Evolutionary conservation across 2,888 invertebrate genomes (phyloP), one percentile per base, ranked within the genome.

Genomic region (Herminia tarsipennalis): DNA sequence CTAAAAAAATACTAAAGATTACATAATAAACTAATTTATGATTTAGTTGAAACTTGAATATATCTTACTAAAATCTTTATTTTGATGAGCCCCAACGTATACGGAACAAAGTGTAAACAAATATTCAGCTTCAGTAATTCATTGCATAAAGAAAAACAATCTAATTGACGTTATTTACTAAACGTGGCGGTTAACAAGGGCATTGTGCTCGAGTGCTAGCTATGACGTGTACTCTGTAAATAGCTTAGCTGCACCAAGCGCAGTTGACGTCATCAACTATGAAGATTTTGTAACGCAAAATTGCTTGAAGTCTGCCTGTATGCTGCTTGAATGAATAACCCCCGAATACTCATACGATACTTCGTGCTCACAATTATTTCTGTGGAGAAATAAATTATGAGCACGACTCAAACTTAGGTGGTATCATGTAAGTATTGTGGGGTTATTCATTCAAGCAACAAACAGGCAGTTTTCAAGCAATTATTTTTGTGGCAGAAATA

Each of bases 181-280:
- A 58, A 51, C 47, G 51, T 43, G 22, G 35, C 30, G 14, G 41
- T 47, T 25, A 60, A 51, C 52, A 65, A 57, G 61, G 50, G 64
- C 62, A 45, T 51, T 62, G 48, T 46, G 58, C 51, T 40, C 48
- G 10, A 53, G n/a, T n/a, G n/a, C n/a, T n/a, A n/a, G 52, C 56
- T 59, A 50, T 66, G 65, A 66, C 64, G 65, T 25, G 36, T 21
- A 32, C 59, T 43, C 57, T 47, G 29, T 44, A 55, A 66, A 66
- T 66, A 66, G 55, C 66, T 45, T 45, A 51, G 51, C 58, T 63
- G 59, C 63, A 66, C 40, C 56, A 44, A 44, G 46, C 35, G 38
- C 49, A 47, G 32, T 13, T 52, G 42, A 63, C 65, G 66, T 66
- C 65, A 66, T 29, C 39, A 21, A 12, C 46, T 24, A 39, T 34